phyloP scores from a whole-genome alignment of 30 jellyfish, hydroid and myxozoan species.

The Aurelia sp. region DNA sequence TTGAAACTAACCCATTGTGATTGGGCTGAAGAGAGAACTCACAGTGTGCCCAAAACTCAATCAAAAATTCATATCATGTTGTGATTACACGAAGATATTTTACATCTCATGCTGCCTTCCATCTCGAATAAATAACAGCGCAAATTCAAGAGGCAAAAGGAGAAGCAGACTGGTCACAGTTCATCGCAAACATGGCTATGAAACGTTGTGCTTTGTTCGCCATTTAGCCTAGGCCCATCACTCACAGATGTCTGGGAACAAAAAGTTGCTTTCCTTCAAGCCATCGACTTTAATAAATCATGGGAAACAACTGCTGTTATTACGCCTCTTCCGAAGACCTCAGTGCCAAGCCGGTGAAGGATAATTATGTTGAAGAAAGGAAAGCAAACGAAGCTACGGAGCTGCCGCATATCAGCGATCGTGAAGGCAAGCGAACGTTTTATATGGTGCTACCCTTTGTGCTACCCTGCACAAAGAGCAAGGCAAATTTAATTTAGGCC shows the following conservation, averaged over 20 bases:
- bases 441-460: too few species aligned
- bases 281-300: slow-evolving; percentile 46
- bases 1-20: too few species aligned
- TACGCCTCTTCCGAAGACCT: slow-evolving; percentile 88
- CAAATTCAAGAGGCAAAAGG: not conserved
- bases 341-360: slow-evolving; percentile 65
- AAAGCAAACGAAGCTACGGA: slow-evolving; percentile 68
- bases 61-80: not conserved
- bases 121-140: not conserved
- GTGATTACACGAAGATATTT: slow-evolving; percentile 53
- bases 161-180: not conserved
- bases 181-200: not conserved
- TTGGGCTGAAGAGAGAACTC: too few species aligned
- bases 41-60: too few species aligned
- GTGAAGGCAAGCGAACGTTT: slow-evolving; percentile 77
- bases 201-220: too few species aligned
- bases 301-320: slow-evolving; percentile 94
- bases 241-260: slow-evolving; percentile 50
- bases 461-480: too few species aligned
- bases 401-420: slow-evolving; percentile 91
- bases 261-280: slow-evolving; percentile 42
- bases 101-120: slow-evolving; percentile 43
- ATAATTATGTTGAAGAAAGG: slow-evolving; percentile 56
- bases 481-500: too few species aligned
- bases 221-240: not conserved